Conservation (phyloP, 2,113 vertebrate species). For the Hiodon tergisus region DNA sequence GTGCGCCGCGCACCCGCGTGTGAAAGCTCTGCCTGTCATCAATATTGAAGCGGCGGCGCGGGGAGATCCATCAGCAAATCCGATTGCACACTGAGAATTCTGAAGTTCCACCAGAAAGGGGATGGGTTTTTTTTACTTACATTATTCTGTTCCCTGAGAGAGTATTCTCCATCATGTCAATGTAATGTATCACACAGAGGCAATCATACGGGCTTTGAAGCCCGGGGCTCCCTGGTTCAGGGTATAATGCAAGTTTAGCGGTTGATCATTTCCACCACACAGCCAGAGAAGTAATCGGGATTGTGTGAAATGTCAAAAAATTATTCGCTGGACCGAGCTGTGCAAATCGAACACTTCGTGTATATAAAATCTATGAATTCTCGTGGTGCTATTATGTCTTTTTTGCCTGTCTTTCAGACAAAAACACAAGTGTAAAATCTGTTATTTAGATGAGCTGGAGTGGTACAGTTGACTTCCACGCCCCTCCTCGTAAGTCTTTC, state of each 20-base stretch:
- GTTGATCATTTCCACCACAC: conserved; percentile 56
- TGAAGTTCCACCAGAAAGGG: conserved; percentile 50
- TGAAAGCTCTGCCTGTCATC: conserved; percentile 60
- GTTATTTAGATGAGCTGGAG: no score
- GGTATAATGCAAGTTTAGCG: conserved; percentile 60
- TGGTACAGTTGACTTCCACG: no score
- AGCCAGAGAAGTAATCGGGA: conserved; percentile 41
- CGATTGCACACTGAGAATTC: conserved; percentile 59
- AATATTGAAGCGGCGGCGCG: conserved; percentile 49
- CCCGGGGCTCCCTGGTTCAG: conserved; percentile 47
- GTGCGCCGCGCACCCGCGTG: conserved; percentile 40
- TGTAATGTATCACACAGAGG: conserved; percentile 63
- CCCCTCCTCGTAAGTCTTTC: no score
- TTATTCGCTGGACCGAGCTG: conserved; percentile 22
- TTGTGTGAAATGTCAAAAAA: conserved; percentile 47
- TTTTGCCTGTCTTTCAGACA: neutral
- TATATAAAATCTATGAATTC: neutral
- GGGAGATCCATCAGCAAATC: conserved; percentile 67
- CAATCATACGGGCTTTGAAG: conserved; percentile 59
- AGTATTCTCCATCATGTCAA: conserved; percentile 63
- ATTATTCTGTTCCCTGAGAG: conserved; percentile 61
- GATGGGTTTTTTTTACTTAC: conserved; percentile 42
- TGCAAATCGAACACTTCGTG: neutral
- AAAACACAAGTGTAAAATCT: no score
- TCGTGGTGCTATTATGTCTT: neutral